Percentiles rank a stretch among this genome's conserved stretches.
Conservation (phyloP, 2,113 vertebrate genomes). For the Capreolus pygargus region DNA sequence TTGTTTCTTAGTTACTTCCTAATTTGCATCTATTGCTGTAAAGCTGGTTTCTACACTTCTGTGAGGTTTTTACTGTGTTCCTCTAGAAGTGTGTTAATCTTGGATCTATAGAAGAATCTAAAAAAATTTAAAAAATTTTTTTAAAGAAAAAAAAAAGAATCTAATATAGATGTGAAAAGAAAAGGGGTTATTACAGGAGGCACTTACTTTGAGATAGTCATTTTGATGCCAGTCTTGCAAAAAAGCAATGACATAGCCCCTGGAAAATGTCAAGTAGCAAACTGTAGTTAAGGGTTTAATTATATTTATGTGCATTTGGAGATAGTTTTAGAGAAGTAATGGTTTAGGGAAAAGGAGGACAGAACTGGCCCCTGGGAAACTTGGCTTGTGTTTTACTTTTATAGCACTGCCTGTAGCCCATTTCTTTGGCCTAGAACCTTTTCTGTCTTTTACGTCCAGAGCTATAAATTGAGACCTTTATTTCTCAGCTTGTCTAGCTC, state of each 20-base stretch:
- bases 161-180: not conserved
- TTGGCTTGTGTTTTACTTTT: not conserved
- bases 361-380: not conserved
- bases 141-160: not conserved
- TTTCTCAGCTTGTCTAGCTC: not conserved
- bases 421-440: not conserved
- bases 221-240: not conserved
- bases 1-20: not conserved
- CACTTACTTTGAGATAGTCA: not conserved
- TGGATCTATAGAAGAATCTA: not conserved
- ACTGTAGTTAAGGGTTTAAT: not conserved
- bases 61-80: not conserved
- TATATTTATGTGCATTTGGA: not conserved
- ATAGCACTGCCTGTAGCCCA: not conserved
- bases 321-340: not conserved
- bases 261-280: not conserved
- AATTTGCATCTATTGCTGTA: not conserved
- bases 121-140: too few species aligned
- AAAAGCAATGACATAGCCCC: not conserved
- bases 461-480: not conserved
- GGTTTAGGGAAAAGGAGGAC: not conserved
- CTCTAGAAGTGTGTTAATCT: not conserved
- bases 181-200: not conserved
- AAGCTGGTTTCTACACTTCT: not conserved
- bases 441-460: not conserved